Evolutionary conservation across 2,888 invertebrate species (phyloP), one percentile per base, ranked within the genome.

Genomic region (Tortrix viridana): DNA sequence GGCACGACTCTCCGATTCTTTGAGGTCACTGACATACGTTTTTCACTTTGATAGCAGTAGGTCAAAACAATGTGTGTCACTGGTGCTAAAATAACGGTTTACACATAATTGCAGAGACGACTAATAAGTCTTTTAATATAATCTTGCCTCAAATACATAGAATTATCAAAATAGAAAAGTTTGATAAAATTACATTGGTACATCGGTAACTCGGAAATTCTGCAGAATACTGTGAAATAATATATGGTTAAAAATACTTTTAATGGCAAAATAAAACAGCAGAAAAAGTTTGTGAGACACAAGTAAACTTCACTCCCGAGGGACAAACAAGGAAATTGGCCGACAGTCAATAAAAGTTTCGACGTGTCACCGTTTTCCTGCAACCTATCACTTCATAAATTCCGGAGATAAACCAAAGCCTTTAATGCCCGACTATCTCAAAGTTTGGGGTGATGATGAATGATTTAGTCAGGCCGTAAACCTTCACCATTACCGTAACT

Each of bases 401-500:
- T 22, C 56, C 38, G 16, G 23, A 57, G 50, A 52, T 52, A 57
- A 62, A 62, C 46, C 50, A 62, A 56, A 57, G 50, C 50, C 48
- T 46, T 20, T 56, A 62, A 62, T 38, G 50, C 62, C 41, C 46
- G 44, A 62, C 50, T 62, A 52, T 49, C 58, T 56, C 50, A 55
- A 50, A 65, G 55, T 62, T 57, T 43, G 23, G 60, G 61, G 63
- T 58, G 59, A 66, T 69, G 62, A 68, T 69, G 69, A 68, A 69
- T 67, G 69, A 56, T 61, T 48, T 50, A 61, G 65, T 65, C 60
- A 71, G 65, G 57, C 65, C 62, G 55, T 69, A 68, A 68, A 79
- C 81, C 68, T 73, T 69, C 73, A 73, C 72, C 73, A 76, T 78
- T 79, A 75, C 68, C 67, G 74, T 74, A 72, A 75, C 71, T 74